Evolutionary conservation across 2,888 invertebrate species (phyloP).

Genomic region (Allophyes oxyacanthae): DNA sequence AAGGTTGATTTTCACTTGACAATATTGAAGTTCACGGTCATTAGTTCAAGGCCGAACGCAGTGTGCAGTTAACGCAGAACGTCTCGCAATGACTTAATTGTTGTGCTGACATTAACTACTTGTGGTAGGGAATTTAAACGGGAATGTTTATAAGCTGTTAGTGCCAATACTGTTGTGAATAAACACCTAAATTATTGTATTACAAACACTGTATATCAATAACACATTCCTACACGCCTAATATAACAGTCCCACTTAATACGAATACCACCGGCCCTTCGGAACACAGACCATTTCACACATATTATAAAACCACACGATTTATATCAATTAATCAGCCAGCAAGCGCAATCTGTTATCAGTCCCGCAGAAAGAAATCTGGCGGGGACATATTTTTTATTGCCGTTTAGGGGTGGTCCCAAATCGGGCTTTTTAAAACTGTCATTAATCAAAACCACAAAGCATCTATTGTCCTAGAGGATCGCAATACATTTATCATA

Average conservation of each 20-base stretch:
- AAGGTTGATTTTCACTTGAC: slow-evolving; percentile 12
- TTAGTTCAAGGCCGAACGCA: slow-evolving; percentile 38
- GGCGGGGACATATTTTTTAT: slow-evolving; percentile 61
- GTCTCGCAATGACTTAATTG: slow-evolving; percentile 27
- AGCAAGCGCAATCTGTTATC: slow-evolving; percentile 57
- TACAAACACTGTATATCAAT: no score
- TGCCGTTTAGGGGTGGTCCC: slow-evolving; percentile 56
- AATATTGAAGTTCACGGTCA: slow-evolving; percentile 12
- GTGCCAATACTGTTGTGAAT: no score
- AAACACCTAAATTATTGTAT: no score
- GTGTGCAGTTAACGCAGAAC: slow-evolving; percentile 30
- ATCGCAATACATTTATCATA: slow-evolving; percentile 83
- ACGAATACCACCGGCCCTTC: slow-evolving; percentile 30
- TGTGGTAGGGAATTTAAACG: slow-evolving; percentile 6
- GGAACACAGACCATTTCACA: slow-evolving; percentile 27
- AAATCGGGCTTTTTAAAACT: slow-evolving; percentile 68
- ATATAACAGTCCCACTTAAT: slow-evolving; percentile 3
- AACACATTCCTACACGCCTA: no score
- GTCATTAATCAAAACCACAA: slow-evolving; percentile 71
- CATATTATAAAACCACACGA: slow-evolving; percentile 47
- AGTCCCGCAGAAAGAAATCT: slow-evolving; percentile 57
- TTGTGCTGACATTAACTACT: slow-evolving; percentile 24
- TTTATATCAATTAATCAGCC: slow-evolving; percentile 59
- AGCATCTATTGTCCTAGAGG: slow-evolving; percentile 69
- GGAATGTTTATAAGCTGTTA: slow-evolving; percentile 6